phyloP scores from a whole-genome alignment of 2,113 vertebrate genomes.

The Felis catus region DNA sequence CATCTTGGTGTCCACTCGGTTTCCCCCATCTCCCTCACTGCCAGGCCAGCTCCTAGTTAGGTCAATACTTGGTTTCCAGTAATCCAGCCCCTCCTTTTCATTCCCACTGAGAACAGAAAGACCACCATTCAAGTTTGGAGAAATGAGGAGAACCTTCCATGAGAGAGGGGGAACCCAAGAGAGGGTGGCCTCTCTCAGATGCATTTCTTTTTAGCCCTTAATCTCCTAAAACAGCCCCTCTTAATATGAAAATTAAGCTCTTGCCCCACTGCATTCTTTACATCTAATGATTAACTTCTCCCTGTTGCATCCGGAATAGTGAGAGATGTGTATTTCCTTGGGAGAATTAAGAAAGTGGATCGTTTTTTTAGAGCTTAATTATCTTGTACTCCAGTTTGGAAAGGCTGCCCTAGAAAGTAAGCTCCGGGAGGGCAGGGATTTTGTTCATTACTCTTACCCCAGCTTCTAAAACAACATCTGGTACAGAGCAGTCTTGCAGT shows the following conservation, averaged over 20 bases:
- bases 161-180: not conserved
- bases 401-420: not conserved
- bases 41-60: not conserved
- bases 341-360: constrained; percentile 25
- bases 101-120: not conserved
- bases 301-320: not conserved
- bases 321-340: not conserved
- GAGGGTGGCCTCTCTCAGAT: not conserved
- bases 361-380: not conserved
- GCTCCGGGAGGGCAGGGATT: not conserved
- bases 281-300: not conserved
- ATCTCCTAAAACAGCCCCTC: not conserved
- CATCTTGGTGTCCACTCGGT: not conserved
- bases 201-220: not conserved
- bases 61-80: not conserved
- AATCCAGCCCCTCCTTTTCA: not conserved
- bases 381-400: not conserved
- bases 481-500: too few relatives aligned
- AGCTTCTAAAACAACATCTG: not conserved
- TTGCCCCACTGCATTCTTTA: not conserved
- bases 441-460: not conserved
- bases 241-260: not conserved
- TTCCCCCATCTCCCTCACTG: not conserved
- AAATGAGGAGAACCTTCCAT: not conserved
- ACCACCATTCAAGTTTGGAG: not conserved